These are phyloP conservation scores for Cyaniris semiargus DNA, from an alignment of 2,888 invertebrate species.

Conservation along the genomic window DNA sequence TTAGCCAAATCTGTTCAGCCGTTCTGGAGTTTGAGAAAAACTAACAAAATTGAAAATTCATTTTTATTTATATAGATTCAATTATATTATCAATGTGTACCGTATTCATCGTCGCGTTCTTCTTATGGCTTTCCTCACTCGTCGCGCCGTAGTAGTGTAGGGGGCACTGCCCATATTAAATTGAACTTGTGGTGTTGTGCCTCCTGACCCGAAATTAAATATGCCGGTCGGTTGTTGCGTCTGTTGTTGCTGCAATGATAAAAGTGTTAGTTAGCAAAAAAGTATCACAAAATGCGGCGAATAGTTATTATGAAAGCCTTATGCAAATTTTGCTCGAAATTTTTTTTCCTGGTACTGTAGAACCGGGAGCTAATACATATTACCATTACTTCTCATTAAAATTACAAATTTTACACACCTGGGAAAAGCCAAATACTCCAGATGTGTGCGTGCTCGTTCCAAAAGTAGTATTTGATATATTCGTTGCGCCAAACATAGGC, in stretches of 20 bases:
- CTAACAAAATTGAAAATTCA: too few relatives aligned
- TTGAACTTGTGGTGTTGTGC: conserved; percentile 52
- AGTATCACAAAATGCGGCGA: too few relatives aligned
- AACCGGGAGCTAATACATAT: too few relatives aligned
- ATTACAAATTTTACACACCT: conserved; percentile 50
- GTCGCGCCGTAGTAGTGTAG: conserved; percentile 46
- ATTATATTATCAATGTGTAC: too few relatives aligned
- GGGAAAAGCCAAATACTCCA: conserved; percentile 63
- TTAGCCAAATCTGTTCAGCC: too few relatives aligned
- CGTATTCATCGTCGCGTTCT: conserved; percentile 57
- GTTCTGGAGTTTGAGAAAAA: too few relatives aligned
- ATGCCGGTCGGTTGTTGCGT: conserved; percentile 48
- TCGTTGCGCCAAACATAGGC: conserved; percentile 54
- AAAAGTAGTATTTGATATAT: conserved; percentile 50
- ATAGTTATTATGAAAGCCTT: too few relatives aligned
- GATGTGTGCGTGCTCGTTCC: conserved; percentile 49
- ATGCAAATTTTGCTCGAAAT: too few relatives aligned
- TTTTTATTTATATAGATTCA: too few relatives aligned
- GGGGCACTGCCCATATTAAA: conserved; percentile 65
- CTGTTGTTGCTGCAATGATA: conserved; percentile 41
- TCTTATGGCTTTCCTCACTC: conserved; percentile 64
- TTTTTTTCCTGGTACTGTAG: too few relatives aligned
- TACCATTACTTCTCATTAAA: background rate
- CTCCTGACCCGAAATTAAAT: conserved; percentile 53
- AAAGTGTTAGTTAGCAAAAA: background rate